Evolutionary conservation across 1,140 invertebrate species (phyloP), one percentile per base, ranked within the genome.

Genomic region (Drosophila repletoides): DNA sequence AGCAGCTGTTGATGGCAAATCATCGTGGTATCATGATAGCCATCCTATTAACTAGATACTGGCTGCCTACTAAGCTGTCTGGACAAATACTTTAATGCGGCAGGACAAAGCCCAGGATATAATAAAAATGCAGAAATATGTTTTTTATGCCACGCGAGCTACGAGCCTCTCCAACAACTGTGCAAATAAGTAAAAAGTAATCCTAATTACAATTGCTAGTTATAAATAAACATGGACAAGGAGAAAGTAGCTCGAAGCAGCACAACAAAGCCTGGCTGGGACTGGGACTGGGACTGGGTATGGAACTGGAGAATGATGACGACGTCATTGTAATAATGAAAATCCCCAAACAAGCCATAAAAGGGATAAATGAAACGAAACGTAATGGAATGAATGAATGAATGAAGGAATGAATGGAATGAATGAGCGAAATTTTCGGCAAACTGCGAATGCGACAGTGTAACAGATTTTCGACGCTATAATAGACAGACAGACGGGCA

Each of bases 171-270:
- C 56, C 36, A 76, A 60, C 72, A 83, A 76, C 76, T 83, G 79
- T 64, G 77, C 80, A 84, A 84, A 86, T 84, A 84, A 72, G 80
- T 79, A 86, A 86, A 77, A 86, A 83, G 72, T 84, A 84, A 84
- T 84, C 79, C 79, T 84, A 84, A 84, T 84, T 84, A 84, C 80
- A 84, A 84, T 84, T 79, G 74, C 59, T 72, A 84, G 80, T 86
- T 84, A 86, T 84, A 84, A 79, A 79, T 84, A 84, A 84, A 84
- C 77, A 84, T 86, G 79, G 69, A 52, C 63, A 76, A 60, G 64
- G 52, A 40, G 46, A 51, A 48, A 53, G 67, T 36, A 40, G 21
- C 29, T 24, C 45, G 60, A 10, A 59, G 21, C n/a, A 40, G 21
- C 33, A 33, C 38, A 53, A 61, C 49, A 64, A 58, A 34, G 36